Percentiles rank a stretch among this genome's conserved stretches.
Conservation (phyloP, 2,888 invertebrate species). For the Acleris cristana region DNA sequence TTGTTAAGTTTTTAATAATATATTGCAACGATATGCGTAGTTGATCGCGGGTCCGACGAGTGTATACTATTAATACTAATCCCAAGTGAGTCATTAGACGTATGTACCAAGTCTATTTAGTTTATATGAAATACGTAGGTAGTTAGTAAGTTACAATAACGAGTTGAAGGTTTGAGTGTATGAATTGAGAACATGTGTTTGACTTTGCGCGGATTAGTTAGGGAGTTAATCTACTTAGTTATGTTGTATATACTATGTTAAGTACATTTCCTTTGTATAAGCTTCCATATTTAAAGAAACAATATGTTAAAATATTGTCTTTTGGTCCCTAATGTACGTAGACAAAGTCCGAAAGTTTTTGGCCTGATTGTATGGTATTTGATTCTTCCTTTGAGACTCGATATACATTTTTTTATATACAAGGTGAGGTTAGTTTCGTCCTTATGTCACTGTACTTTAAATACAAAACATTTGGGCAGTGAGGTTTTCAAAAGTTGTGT, state of each 20-base stretch:
- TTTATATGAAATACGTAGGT: neutral
- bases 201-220: neutral
- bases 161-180: neutral
- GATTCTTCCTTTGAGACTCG: no score
- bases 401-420: no score
- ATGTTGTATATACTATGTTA: neutral
- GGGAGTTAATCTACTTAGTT: no score
- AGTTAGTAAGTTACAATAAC: neutral
- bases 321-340: slow-evolving; percentile 5
- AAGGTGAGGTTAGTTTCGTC: no score
- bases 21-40: neutral
- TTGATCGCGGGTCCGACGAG: neutral
- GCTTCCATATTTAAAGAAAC: slow-evolving; percentile 17
- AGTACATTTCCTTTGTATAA: slow-evolving; percentile 23
- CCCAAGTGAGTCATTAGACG: slow-evolving; percentile 2
- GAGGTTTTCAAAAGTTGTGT: neutral
- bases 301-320: slow-evolving; percentile 5
- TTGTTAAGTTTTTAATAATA: no score
- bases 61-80: neutral
- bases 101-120: neutral
- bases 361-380: no score
- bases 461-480: no score
- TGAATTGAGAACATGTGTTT: neutral
- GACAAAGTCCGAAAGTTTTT: neutral
- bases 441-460: no score